Conservation (phyloP, 2,797 vertebrate genomes). For the Thripadectes ignobilis region DNA sequence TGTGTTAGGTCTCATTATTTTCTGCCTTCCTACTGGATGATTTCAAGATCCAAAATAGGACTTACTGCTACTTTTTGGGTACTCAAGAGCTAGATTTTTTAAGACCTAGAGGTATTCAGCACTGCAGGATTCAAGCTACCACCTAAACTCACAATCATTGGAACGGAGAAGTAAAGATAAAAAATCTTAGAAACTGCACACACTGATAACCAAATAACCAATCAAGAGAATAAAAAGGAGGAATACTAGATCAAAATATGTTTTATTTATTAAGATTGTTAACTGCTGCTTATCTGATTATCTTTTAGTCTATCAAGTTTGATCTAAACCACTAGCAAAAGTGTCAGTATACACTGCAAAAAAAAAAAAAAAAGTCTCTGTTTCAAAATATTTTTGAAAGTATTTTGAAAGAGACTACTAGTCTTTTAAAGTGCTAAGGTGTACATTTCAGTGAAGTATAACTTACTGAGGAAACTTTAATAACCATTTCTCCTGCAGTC, state of each 20-base stretch:
- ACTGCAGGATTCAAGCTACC: not conserved
- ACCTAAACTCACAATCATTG: not conserved
- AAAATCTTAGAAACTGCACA: not conserved
- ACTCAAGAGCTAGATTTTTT: not conserved
- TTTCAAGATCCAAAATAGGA: not conserved
- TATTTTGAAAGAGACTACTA: not conserved
- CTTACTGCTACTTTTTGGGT: not conserved
- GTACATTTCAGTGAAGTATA: not conserved
- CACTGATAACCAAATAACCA: not conserved
- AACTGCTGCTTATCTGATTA: not conserved
- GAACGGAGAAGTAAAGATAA: not conserved
- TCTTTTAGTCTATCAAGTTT: not conserved
- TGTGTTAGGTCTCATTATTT: not conserved
- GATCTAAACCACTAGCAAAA: not conserved
- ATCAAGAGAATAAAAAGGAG: not conserved
- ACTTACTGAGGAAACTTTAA: not conserved
- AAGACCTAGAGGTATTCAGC: not conserved
- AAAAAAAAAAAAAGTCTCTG: not conserved
- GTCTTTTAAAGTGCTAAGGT: not conserved
- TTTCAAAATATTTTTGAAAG: not conserved
- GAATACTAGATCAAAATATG: not conserved
- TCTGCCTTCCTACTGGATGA: not conserved
- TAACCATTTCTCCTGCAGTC: not conserved
- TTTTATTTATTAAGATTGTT: not conserved
- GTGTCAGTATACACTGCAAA: not conserved